phyloP scores from a whole-genome alignment of 2,797 vertebrate genomes.

The Onychomys torridus region DNA sequence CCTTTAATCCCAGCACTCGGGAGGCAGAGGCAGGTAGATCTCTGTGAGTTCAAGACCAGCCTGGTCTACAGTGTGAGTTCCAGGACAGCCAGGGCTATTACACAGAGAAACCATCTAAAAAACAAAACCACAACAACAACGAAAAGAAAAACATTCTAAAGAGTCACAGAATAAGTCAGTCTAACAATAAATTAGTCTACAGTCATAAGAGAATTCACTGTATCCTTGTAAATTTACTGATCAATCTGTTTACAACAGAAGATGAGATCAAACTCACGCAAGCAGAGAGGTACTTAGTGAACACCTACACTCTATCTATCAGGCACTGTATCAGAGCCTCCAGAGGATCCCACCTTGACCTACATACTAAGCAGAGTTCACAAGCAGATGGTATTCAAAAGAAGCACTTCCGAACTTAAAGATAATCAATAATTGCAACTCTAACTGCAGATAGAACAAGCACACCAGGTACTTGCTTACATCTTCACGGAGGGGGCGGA shows the following conservation, averaged over 20 bases:
- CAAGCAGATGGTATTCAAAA: slow-evolving; percentile 40
- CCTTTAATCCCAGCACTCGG: background rate
- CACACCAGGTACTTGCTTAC: background rate
- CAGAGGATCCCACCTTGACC: background rate
- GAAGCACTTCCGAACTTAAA: slow-evolving; percentile 22
- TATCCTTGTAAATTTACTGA: background rate
- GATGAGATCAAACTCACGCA: background rate
- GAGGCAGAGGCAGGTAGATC: background rate
- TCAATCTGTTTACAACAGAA: background rate
- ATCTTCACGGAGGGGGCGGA: background rate
- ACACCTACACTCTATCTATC: background rate
- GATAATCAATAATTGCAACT: slow-evolving; percentile 37
- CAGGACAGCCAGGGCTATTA: no score
- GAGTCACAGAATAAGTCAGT: background rate
- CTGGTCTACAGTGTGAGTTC: no score
- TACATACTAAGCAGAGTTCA: slow-evolving; percentile 9
- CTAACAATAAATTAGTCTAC: slow-evolving; percentile 19
- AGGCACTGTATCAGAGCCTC: slow-evolving; percentile 9
- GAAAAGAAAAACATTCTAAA: background rate
- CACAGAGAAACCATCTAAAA: no score
- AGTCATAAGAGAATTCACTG: background rate
- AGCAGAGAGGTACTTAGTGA: background rate
- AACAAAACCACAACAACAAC: no score
- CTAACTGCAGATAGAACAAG: slow-evolving; percentile 41
- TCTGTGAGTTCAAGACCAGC: no score